Evolutionary conservation across 2,113 vertebrate genomes (phyloP).

Genomic region (Typhlomys cinereus): DNA sequence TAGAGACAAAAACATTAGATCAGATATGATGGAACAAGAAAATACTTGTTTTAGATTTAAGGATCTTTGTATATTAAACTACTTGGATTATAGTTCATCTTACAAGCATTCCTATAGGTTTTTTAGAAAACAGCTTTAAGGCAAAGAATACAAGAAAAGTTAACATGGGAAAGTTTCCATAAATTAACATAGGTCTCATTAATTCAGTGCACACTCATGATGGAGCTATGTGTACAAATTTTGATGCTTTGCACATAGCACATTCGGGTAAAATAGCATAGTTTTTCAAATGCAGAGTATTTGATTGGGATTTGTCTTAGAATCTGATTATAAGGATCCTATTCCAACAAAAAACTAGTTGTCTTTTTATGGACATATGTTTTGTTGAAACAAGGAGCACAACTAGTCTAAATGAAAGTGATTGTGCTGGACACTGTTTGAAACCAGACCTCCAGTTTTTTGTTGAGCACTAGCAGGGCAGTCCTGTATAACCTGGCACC

Average conservation of each 20-base stretch:
- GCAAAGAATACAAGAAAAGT: neutral
- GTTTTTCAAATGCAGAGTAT: neutral
- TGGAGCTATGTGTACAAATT: neutral
- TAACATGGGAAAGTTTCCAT: neutral
- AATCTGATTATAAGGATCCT: neutral
- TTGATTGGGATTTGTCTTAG: conserved; percentile 3
- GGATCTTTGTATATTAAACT: neutral
- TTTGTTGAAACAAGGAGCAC: neutral
- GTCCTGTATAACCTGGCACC: neutral
- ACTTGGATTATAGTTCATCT: conserved; percentile 38
- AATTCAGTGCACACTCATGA: neutral
- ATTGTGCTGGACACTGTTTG: neutral
- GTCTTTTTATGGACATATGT: neutral
- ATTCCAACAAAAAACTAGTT: conserved; percentile 5
- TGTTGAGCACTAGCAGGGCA: neutral
- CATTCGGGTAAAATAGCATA: neutral
- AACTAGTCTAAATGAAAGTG: neutral
- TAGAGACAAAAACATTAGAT: neutral
- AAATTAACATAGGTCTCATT: neutral
- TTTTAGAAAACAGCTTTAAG: conserved; percentile 22
- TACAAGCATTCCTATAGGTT: neutral
- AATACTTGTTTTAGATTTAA: neutral
- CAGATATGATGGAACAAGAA: neutral
- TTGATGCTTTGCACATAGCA: neutral
- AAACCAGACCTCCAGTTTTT: neutral